phyloP scores from a whole-genome alignment of 2,113 vertebrate species.

The Tor tambroides region DNA sequence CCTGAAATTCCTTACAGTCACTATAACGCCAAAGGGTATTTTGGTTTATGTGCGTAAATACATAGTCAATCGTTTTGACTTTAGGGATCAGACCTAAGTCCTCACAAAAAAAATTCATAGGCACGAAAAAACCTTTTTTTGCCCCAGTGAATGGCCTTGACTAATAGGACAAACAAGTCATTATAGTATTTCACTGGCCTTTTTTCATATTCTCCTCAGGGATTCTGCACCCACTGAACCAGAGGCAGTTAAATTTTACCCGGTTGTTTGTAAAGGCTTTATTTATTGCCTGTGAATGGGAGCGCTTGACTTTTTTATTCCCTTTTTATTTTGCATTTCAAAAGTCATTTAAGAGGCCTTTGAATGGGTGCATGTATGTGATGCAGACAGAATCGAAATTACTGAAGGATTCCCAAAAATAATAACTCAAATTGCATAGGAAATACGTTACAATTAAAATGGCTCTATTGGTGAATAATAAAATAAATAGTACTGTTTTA shows the following conservation, averaged over 20 bases:
- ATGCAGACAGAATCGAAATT: not conserved
- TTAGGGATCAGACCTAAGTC: not conserved
- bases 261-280: slow-evolving; percentile 28
- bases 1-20: not conserved
- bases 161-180: slow-evolving; percentile 27
- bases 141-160: not conserved
- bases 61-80: slow-evolving; percentile 5
- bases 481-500: not conserved
- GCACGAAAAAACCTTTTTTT: not conserved
- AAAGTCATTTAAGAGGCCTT: slow-evolving; percentile 8
- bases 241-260: slow-evolving; percentile 22
- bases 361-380: not conserved
- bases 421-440: not conserved
- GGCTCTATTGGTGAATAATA: not conserved
- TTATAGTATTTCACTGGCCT: slow-evolving; percentile 17
- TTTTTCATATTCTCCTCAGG: slow-evolving; percentile 5
- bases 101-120: not conserved
- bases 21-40: not conserved
- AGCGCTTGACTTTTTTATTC: not conserved
- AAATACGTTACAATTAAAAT: not conserved
- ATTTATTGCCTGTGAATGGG: slow-evolving; percentile 16
- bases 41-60: not conserved
- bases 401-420: not conserved
- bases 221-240: slow-evolving; percentile 15
- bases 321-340: not conserved